Percentiles rank a stretch among this genome's conserved stretches.
Evolutionary conservation across 2,113 vertebrate genomes (phyloP).

Genomic region (Callorhinus ursinus): DNA sequence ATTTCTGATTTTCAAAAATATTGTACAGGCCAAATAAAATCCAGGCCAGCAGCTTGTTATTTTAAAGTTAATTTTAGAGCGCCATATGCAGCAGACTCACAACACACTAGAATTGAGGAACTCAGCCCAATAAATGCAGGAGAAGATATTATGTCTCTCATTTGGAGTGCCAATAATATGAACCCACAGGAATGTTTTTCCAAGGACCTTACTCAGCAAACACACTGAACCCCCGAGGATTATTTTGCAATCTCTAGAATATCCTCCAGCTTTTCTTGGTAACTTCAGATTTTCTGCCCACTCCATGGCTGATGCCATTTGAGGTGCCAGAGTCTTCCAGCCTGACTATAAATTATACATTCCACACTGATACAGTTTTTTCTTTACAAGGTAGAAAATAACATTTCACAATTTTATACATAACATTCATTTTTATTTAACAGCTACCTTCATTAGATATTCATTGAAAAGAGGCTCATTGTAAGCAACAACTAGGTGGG

Average conservation of each 20-base stretch:
- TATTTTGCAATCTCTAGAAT: constrained; percentile 11
- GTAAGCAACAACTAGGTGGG: not conserved
- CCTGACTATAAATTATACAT: constrained; percentile 57
- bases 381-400: constrained; percentile 59
- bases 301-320: not conserved
- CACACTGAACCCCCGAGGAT: not conserved
- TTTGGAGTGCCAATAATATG: not conserved
- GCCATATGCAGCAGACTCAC: not conserved
- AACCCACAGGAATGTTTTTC: not conserved
- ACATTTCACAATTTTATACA: constrained; percentile 60
- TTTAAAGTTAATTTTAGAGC: constrained; percentile 53
- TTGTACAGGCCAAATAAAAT: constrained; percentile 10
- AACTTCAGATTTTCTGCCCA: constrained; percentile 11
- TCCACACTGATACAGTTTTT: constrained; percentile 19
- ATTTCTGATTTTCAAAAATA: constrained; percentile 42
- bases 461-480: constrained; percentile 49
- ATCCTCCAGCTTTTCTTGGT: not conserved
- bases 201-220: constrained; percentile 43
- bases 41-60: constrained; percentile 37
- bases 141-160: constrained; percentile 2
- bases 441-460: constrained; percentile 62
- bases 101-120: constrained; percentile 3
- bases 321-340: not conserved
- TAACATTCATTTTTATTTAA: constrained; percentile 70
- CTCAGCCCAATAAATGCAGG: not conserved